Evolutionary conservation across 2,888 invertebrate species (phyloP).

Genomic region (Julus scandinavius): DNA sequence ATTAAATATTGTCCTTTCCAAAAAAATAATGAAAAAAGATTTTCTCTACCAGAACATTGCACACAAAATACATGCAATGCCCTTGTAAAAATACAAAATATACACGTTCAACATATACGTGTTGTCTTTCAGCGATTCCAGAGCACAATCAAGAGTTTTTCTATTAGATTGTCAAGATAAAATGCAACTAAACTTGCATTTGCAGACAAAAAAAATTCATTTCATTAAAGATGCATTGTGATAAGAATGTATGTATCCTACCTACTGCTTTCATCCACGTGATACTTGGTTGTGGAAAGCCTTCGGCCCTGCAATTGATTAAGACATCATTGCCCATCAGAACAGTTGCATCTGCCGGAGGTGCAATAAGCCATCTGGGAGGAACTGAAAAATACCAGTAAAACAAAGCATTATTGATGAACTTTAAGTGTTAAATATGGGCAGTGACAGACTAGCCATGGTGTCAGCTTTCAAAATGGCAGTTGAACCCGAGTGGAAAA

Average conservation of each 20-base stretch:
- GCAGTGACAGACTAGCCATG: no score
- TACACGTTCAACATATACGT: no score
- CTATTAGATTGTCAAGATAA: background rate
- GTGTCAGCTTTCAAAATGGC: no score
- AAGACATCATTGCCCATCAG: slow-evolving; percentile 49
- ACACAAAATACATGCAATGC: no score
- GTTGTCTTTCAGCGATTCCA: no score
- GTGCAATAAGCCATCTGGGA: slow-evolving; percentile 52
- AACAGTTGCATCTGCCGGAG: slow-evolving; percentile 47
- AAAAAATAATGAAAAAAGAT: no score
- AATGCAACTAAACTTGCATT: background rate
- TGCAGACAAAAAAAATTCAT: background rate
- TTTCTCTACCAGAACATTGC: no score
- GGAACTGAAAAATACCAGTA: slow-evolving; percentile 51
- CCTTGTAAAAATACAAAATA: no score
- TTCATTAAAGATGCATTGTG: background rate
- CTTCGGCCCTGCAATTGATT: slow-evolving; percentile 53
- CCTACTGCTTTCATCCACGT: slow-evolving; percentile 56
- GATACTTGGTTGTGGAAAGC: slow-evolving; percentile 53
- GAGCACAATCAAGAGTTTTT: background rate
- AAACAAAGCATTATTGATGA: background rate
- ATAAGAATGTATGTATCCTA: slow-evolving; percentile 39
- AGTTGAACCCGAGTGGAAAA: no score
- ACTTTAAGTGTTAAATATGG: background rate
- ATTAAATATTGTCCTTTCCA: no score